Evolutionary conservation across 2,888 invertebrate genomes (phyloP), one percentile per base, ranked within the genome.

Genomic region (Electrophaes corylata): DNA sequence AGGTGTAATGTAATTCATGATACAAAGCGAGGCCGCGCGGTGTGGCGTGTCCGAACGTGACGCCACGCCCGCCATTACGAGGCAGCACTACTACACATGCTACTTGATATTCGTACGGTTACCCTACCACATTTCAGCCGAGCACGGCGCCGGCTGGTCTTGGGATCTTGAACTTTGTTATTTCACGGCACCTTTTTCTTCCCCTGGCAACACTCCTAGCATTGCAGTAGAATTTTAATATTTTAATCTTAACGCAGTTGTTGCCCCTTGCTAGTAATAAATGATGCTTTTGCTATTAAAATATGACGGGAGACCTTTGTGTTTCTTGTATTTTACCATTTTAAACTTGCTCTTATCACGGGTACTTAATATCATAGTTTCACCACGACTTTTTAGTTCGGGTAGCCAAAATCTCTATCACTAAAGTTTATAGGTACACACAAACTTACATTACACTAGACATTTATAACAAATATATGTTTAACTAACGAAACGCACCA

Each of bases 71-170:
- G 69, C 76, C 76, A 80, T 82, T 82, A 82, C 83, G 74, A 75
- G 72, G 74, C 72, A 63, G 47, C 46, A 55, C 67, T 66, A 49
- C 54, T 49, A 59, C 65, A 65, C 73, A 69, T 66, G 70, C 81
- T 86, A 83, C 82, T 88, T 88, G 79, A 74, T 86, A 88, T 88
- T 88, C 88, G 73, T 69, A 60, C 70, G 71, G 74, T 75, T 73
- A 66, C 73, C 60, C 76, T 74, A 75, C 83, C 86, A 86, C 86
- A 88, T 86, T 84, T 87, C 81, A 86, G 80, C 81, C 75, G 3
- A 40, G 58, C 52, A 19, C 53, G 23, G 59, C 59, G 75, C 83
- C 86, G 83, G 80, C 82, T 87, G 85, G 73, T 78, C 77, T 74
- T 73, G 57, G 67, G 71, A 80, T 79, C 79, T 76, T 81, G 77